Evolutionary conservation across 2,888 invertebrate genomes (phyloP).

Genomic region (Chrysotoxum bicinctum): DNA sequence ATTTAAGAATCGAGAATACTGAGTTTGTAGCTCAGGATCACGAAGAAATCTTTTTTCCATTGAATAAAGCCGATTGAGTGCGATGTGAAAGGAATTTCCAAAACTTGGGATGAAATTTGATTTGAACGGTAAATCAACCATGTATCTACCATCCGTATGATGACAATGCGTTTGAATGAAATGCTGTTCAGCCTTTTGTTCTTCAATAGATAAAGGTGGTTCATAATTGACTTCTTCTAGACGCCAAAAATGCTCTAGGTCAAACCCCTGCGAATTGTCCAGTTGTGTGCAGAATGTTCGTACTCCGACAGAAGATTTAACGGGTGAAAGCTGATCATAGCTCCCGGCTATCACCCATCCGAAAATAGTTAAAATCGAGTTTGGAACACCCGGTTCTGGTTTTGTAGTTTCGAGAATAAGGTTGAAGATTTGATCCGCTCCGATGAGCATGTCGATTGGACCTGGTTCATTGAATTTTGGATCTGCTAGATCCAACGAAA

Average conservation of each 20-base stretch:
- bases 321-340: not conserved
- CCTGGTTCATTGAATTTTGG: slow-evolving; percentile 41
- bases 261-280: too few species aligned
- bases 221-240: too few species aligned
- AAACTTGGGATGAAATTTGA: slow-evolving; percentile 9
- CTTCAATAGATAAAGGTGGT: too few species aligned
- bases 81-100: slow-evolving; percentile 16
- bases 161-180: not conserved
- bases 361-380: not conserved
- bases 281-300: too few species aligned
- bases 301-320: too few species aligned
- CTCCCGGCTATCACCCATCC: not conserved
- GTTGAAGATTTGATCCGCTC: too few species aligned
- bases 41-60: too few species aligned
- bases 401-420: not conserved
- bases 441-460: too few species aligned
- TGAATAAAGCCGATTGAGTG: slow-evolving; percentile 33
- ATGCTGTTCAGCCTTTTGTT: not conserved
- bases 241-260: too few species aligned
- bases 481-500: slow-evolving; percentile 48
- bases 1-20: too few species aligned
- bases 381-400: not conserved
- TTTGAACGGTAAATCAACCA: too few species aligned
- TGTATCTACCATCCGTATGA: slow-evolving; percentile 1
- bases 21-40: too few species aligned